These are phyloP conservation scores for Limnephilus auricula DNA, from an alignment of 2,888 invertebrate species.

Conservation along the genomic window DNA sequence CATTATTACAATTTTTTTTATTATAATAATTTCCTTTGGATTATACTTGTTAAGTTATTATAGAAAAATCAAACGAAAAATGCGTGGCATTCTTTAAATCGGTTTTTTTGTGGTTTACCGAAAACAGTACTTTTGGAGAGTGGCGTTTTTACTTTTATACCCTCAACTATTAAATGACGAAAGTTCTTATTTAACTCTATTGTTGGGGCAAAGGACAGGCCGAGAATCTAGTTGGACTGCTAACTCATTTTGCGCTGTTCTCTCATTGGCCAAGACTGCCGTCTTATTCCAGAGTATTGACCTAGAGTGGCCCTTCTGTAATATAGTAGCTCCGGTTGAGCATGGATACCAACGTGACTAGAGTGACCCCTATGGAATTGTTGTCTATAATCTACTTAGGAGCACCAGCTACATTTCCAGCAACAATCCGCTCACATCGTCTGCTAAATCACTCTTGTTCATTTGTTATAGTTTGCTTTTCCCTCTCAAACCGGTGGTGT, in stretches of 20 bases:
- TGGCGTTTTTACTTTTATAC: too few relatives aligned
- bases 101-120: too few relatives aligned
- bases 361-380: neutral
- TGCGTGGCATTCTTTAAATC: too few relatives aligned
- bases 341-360: neutral
- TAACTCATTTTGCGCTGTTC: neutral
- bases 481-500: neutral
- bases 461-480: constrained; percentile 45
- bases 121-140: too few relatives aligned
- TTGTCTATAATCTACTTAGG: neutral
- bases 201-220: neutral
- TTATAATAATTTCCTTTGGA: too few relatives aligned
- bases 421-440: neutral
- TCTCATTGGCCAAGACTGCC: neutral
- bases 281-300: neutral
- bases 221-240: neutral
- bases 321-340: neutral
- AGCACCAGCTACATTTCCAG: neutral
- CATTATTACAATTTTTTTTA: too few relatives aligned
- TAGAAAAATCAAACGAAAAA: too few relatives aligned
- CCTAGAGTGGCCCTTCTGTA: neutral
- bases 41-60: too few relatives aligned
- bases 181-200: neutral
- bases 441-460: constrained; percentile 22
- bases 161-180: too few relatives aligned